Base-by-base conservation (phyloP, 2,888 invertebrate species). In the Tetranychus piercei region DNA sequence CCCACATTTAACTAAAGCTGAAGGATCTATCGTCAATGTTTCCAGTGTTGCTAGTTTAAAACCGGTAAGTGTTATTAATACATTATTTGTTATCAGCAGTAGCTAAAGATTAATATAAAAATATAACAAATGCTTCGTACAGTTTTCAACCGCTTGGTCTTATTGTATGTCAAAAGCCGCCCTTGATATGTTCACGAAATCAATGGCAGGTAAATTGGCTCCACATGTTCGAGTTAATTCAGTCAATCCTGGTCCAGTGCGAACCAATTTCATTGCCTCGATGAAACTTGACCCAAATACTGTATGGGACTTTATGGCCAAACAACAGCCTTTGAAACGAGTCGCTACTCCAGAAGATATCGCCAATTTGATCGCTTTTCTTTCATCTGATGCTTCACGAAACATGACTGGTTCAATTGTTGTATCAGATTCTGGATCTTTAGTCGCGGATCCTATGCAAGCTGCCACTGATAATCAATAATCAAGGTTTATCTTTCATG, bases 11-110 rank as follows among this genome's bases (percentile, higher is more conserved):
- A 45, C n/a, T n/a, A 8, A 71, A 66, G 20, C 74, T 1, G 71
- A 74, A 44, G 74, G 74, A 1, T 34, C 70, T 34, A 65, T 72
- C n/a, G 71, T 74, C n/a, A 66, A 66, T 66, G 70, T 74, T 7
- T 67, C 67, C n/a, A 23, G 22, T 69, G 15, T 69, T 7, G 15
- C 34, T 22, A 15, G 34, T 69, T 7, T 34, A 6, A 23, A 6
- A 69, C 5, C 6, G 34, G 34, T 20, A 22, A 69, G 11, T 23
- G 22, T 23, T 23, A 69, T 15, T 67, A n/a, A 1, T 3, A 55
- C 1, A 45, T 45, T 9, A 45, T 9, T 45, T 9, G 15, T 69
- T 1, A 69, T 69, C 20, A 69, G 34, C 20, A 69, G 34, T 34
- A 34, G 34, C 34, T 34, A 4, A 3, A 34, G 34, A 34, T 34